A percentile compares a stretch with the other conserved stretches of the same genome.
phyloP scores from a whole-genome alignment of 1,140 invertebrate species.

The Delia radicum region DNA sequence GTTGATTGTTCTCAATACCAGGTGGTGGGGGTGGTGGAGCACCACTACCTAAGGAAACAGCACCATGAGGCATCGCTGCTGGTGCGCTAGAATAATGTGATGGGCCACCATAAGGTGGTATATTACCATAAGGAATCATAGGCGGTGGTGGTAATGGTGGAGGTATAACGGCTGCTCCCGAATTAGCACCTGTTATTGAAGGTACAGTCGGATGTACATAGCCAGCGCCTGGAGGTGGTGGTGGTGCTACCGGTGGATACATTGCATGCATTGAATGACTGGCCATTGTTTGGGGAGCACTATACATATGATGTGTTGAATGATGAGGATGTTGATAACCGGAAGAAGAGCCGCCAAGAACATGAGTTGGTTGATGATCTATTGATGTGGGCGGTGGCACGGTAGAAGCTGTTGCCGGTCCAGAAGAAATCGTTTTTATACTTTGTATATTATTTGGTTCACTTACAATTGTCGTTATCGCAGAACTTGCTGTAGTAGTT shows the following conservation, averaged over 20 bases:
- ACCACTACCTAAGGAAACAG: neutral
- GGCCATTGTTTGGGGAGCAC: neutral
- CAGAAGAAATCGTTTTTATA: slow-evolving; percentile 23
- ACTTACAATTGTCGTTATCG: slow-evolving; percentile 33
- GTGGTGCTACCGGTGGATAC: slow-evolving; percentile 24
- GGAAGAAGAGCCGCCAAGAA: neutral
- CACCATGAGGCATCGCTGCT: slow-evolving; percentile 18
- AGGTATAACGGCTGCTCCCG: slow-evolving; percentile 44
- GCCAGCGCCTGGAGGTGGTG: slow-evolving; percentile 28
- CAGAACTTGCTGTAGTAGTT: slow-evolving; percentile 11
- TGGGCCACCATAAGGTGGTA: neutral
- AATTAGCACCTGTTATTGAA: slow-evolving; percentile 29
- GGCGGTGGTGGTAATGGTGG: slow-evolving; percentile 35
- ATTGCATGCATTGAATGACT: slow-evolving; percentile 30
- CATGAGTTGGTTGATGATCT: slow-evolving; percentile 23
- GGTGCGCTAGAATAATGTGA: slow-evolving; percentile 17
- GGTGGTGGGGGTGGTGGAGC: slow-evolving; percentile 8
- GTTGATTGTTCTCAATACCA: neutral
- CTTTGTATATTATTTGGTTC: slow-evolving; percentile 28
- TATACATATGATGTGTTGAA: slow-evolving; percentile 8
- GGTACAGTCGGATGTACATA: slow-evolving; percentile 15
- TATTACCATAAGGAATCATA: neutral
- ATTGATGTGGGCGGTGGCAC: neutral
- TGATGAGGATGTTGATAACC: slow-evolving; percentile 22
- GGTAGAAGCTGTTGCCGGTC: neutral